A percentile compares a stretch with the other conserved stretches of the same genome.
Evolutionary conservation across 2,888 invertebrate species (phyloP).

Genomic region (Elmis aenea): DNA sequence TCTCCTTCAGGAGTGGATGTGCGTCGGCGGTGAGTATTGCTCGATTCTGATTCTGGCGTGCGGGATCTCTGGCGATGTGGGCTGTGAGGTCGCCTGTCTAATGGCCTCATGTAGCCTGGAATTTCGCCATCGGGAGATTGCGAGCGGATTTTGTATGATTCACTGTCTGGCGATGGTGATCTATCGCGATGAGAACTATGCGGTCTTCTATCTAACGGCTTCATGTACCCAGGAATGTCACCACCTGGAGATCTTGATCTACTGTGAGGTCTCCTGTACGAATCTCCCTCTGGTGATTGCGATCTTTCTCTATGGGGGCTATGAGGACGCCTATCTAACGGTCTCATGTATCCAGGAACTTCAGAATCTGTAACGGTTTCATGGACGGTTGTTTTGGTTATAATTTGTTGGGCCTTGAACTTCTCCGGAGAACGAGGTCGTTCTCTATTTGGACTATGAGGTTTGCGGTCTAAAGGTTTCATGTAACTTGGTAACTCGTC

Average conservation of each 20-base stretch:
- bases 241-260: slow-evolving; percentile 17
- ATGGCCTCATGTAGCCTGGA: slow-evolving; percentile 40
- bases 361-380: slow-evolving; percentile 5
- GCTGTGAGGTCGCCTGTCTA: slow-evolving; percentile 32
- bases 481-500: slow-evolving; percentile 2
- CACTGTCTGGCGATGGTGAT: neutral
- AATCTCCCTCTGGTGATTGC: no score
- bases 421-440: slow-evolving; percentile 20
- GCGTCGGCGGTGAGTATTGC: no score
- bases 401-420: no score
- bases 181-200: slow-evolving; percentile 25
- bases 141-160: neutral
- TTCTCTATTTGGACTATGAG: neutral
- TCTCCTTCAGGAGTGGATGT: slow-evolving; percentile 28
- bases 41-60: no score
- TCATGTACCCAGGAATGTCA: slow-evolving; percentile 39
- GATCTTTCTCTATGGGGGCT: no score
- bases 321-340: slow-evolving; percentile 17
- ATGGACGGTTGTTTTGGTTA: no score
- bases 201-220: slow-evolving; percentile 34
- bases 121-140: slow-evolving; percentile 25
- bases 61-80: no score
- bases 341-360: slow-evolving; percentile 18
- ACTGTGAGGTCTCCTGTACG: neutral
- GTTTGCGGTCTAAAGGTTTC: neutral